A percentile compares a stretch with the other conserved stretches of the same genome.
phyloP scores from a whole-genome alignment of 2,888 invertebrate species.

The Exocentrus adspersus region DNA sequence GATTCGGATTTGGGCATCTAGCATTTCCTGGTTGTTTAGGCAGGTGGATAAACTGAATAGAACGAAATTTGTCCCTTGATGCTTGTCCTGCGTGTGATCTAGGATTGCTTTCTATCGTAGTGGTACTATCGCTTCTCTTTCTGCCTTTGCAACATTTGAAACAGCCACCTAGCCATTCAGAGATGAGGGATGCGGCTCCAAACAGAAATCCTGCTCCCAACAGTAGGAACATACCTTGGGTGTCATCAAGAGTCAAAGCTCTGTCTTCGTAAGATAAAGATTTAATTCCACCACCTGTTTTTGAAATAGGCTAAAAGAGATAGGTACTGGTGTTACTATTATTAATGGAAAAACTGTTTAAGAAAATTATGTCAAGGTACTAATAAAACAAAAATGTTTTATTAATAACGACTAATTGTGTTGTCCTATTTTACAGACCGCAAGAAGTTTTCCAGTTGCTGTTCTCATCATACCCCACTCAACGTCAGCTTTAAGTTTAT shows the following conservation, averaged over 20 bases:
- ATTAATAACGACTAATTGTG: no score
- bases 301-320: constrained; percentile 64
- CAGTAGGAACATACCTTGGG: constrained; percentile 84
- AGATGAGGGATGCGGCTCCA: constrained; percentile 71
- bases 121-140: constrained; percentile 38
- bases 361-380: no score
- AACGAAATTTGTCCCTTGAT: constrained; percentile 47
- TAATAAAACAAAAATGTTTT: no score
- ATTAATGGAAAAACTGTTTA: no score
- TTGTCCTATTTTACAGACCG: no score
- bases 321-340: no score
- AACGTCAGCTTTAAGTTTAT: constrained; percentile 75
- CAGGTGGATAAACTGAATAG: constrained; percentile 1
- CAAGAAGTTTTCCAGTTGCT: constrained; percentile 70
- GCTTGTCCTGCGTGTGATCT: constrained; percentile 54
- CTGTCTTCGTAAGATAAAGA: constrained; percentile 71
- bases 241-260: constrained; percentile 80
- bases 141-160: constrained; percentile 67
- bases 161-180: constrained; percentile 79
- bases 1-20: constrained; percentile 27
- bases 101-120: constrained; percentile 56
- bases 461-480: constrained; percentile 78
- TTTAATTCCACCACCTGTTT: constrained; percentile 63
- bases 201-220: constrained; percentile 76
- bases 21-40: constrained; percentile 10